Base-by-base conservation (phyloP, 2,888 invertebrate genomes). In the Aphidoletes aphidimyza region DNA sequence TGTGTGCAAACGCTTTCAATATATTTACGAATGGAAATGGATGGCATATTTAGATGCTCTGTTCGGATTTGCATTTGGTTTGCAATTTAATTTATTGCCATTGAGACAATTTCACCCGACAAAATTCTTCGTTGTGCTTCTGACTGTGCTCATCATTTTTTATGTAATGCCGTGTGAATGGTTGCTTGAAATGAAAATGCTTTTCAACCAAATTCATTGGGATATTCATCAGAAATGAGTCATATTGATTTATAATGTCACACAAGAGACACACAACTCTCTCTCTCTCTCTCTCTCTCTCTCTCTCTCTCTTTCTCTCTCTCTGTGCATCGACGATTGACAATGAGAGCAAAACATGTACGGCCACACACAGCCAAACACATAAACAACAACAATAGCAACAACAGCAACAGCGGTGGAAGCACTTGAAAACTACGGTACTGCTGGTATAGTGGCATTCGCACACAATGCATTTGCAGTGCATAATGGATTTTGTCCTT, bases 181-280 rank as follows among this genome's bases (percentile, higher is more conserved):
- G 14, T 30, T 30, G 69, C 34, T 26, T 11, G 69, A 69, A 34
- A 69, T 54, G 69, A 30, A 14, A 69, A 34, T 30, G 30, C 6
- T 34, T 34, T 26, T 11, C 26, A 30, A n/a, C 30, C 3, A 3
- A 69, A 30, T 69, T 69, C 34, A 30, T 11, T 34, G 69, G 69
- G 14, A 30, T 69, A 69, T 34, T 30, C 69, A n/a, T 69, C 69
- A 69, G 69, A 69, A 69, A 69, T 30, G 69, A 69, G 69, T 69
- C 69, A 69, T 69, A 69, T 69, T 69, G 69, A 69, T 69, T 69
- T 69, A 69, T 69, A 30, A 69, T 69, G 69, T 30, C 17, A 69
- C 69, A 69, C 69, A 26, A 30, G 69, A 69, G 69, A 69, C 69
- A 69, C 14, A 30, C 11, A 2, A 0, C 69, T 6, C 47, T 2